Conservation (phyloP, 1,140 invertebrate species). For the Bombus huntii region DNA sequence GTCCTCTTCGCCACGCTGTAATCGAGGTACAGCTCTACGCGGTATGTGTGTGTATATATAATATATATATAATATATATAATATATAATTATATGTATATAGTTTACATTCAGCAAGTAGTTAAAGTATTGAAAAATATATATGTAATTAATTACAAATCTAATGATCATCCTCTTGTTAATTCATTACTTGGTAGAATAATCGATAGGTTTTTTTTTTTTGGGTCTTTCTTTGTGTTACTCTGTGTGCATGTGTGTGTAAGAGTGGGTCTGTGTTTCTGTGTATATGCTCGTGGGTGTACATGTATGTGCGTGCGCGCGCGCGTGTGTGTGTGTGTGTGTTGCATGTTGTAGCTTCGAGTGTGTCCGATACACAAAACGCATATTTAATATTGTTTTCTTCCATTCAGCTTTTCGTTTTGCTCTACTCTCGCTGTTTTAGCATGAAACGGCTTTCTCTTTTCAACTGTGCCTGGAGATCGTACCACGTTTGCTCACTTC, state of each 20-base stretch:
- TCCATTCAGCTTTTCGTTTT: constrained; percentile 40
- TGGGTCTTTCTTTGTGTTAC: constrained; percentile 57
- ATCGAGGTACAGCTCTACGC: constrained; percentile 49
- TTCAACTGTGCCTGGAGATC: constrained; percentile 46
- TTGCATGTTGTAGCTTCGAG: constrained; percentile 18
- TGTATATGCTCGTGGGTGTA: constrained; percentile 30
- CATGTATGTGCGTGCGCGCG: constrained; percentile 17
- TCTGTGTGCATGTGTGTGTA: background rate
- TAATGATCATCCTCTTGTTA: constrained; percentile 80
- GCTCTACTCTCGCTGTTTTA: constrained; percentile 5
- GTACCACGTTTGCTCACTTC: constrained; percentile 19
- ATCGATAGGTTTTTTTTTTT: constrained; percentile 71
- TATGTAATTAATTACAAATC: constrained; percentile 82
- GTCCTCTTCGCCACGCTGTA: constrained; percentile 30
- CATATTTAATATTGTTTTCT: constrained; percentile 49
- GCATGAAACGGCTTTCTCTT: constrained; percentile 46
- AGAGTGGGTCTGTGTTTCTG: constrained; percentile 43
- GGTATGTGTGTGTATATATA: constrained; percentile 62
- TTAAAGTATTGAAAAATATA: constrained; percentile 83
- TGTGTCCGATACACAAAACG: constrained; percentile 53
- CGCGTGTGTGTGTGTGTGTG: background rate
- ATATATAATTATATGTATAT: constrained; percentile 73
- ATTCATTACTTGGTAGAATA: constrained; percentile 75
- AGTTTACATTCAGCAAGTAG: constrained; percentile 80
- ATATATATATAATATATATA: constrained; percentile 65